Base-by-base conservation (phyloP, 2,113 vertebrate genomes). In the Cygnus atratus region DNA sequence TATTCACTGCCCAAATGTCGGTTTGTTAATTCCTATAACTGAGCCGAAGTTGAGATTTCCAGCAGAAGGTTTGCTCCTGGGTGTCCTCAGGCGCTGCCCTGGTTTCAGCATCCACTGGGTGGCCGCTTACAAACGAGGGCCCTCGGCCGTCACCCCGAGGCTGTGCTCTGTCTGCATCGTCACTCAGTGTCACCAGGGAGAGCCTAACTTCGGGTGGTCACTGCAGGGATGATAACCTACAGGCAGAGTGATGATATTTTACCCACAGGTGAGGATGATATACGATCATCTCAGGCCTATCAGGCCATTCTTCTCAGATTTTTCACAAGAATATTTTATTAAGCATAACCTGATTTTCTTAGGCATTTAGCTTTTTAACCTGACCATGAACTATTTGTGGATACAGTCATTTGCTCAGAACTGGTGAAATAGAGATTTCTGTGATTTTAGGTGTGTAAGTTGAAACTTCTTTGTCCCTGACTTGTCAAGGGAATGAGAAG, bases 401-500 rank as follows among this genome's bases (percentile, higher is more conserved):
- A 57, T 74, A 29, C 28, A 90, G 65, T 78, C 15, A 46, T 93
- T 94, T 95, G 35, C 88, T 88, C 66, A 65, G 76, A 80, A 80
- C 14, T 59, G 55, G 55, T 3, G 12, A 90, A 91, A 95, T 80
- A 90, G 83, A 89, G 63, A 89, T 96, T 92, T 93, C 35, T 93
- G 87, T 59, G n/a, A 59, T 77, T 95, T 77, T 80, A 77, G 82
- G 72, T 68, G 50, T 76, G 18, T 63, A 35, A 95, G 71, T 50
- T 9, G 3, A 94, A 88, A 77, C 3, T 76, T 90, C 82, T 83
- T 91, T 93, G 80, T 93, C 87, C 66, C 91, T 91, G 86, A 62
- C 80, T 92, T 88, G 84, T 72, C 91, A 87, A 82, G 62, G 70
- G 86, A 84, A 84, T 50, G 22, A 88, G 84, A 84, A 72, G 70